phyloP scores from a whole-genome alignment of 1,140 invertebrate genomes.

The Micrasema minimum region DNA sequence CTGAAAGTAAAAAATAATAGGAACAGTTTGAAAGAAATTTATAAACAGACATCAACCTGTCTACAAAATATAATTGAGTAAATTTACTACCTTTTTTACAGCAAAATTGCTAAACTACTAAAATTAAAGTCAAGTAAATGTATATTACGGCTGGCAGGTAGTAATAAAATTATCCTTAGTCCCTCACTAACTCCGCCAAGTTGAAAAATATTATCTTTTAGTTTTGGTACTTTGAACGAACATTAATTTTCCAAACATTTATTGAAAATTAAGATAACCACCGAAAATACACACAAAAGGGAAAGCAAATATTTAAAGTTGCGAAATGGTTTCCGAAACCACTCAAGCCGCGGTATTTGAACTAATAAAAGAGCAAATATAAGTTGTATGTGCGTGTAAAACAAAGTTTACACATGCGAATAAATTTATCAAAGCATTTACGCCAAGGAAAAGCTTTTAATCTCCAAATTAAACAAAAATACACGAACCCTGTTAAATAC shows the following conservation, averaged over 20 bases:
- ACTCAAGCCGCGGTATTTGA: constrained; percentile 14
- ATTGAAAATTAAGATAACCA: constrained; percentile 22
- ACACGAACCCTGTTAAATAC: constrained; percentile 8
- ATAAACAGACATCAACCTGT: too few species aligned
- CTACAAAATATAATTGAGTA: too few species aligned
- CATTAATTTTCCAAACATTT: constrained; percentile 24
- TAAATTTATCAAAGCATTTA: constrained; percentile 21
- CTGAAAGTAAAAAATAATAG: too few species aligned
- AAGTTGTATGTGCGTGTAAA: constrained; percentile 11
- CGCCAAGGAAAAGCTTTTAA: constrained; percentile 8
- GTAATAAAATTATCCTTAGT: too few species aligned
- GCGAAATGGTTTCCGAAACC: constrained; percentile 10
- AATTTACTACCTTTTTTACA: too few species aligned
- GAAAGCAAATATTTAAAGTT: constrained; percentile 17
- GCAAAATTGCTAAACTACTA: too few species aligned
- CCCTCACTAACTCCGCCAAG: too few species aligned
- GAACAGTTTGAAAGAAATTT: too few species aligned
- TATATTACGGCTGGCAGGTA: too few species aligned
- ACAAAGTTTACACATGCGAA: constrained; percentile 2
- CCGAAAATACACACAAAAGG: constrained; percentile 11
- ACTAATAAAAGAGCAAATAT: constrained; percentile 27
- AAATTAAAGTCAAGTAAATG: too few species aligned
- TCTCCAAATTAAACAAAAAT: constrained; percentile 22
- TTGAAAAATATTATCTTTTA: too few species aligned
- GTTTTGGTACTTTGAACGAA: constrained; percentile 1